Evolutionary conservation across 2,888 invertebrate species (phyloP).

Genomic region (Latheticus oryzae): DNA sequence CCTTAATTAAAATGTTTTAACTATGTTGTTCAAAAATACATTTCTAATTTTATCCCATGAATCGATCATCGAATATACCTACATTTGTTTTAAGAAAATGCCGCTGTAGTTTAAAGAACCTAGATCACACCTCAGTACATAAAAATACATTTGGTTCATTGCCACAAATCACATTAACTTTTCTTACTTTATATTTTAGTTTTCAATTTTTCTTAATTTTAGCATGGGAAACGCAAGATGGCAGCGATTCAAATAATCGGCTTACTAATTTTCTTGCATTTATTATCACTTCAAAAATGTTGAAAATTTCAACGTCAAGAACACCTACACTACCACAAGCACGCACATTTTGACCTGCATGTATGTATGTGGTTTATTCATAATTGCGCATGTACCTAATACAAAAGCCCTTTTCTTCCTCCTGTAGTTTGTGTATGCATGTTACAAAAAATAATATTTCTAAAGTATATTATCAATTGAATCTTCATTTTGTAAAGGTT

Average conservation of each 20-base stretch:
- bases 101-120: no score
- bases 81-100: no score
- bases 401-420: not conserved
- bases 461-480: no score
- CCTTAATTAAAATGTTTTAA: no score
- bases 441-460: slow-evolving; percentile 12
- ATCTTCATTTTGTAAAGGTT: slow-evolving; percentile 69
- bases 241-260: slow-evolving; percentile 66
- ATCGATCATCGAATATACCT: no score
- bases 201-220: slow-evolving; percentile 7
- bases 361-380: slow-evolving; percentile 19
- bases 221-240: slow-evolving; percentile 68
- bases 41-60: no score
- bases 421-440: not conserved
- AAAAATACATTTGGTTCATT: no score
- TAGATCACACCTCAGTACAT: no score
- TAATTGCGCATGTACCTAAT: slow-evolving; percentile 5
- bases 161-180: no score
- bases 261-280: slow-evolving; percentile 37
- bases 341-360: slow-evolving; percentile 31
- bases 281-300: slow-evolving; percentile 34
- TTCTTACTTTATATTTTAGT: no score
- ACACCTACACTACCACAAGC: slow-evolving; percentile 16
- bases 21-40: no score
- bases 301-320: slow-evolving; percentile 43